Evolutionary conservation across 2,113 vertebrate genomes (phyloP).

Genomic region (Lycocorax pyrrhopterus): DNA sequence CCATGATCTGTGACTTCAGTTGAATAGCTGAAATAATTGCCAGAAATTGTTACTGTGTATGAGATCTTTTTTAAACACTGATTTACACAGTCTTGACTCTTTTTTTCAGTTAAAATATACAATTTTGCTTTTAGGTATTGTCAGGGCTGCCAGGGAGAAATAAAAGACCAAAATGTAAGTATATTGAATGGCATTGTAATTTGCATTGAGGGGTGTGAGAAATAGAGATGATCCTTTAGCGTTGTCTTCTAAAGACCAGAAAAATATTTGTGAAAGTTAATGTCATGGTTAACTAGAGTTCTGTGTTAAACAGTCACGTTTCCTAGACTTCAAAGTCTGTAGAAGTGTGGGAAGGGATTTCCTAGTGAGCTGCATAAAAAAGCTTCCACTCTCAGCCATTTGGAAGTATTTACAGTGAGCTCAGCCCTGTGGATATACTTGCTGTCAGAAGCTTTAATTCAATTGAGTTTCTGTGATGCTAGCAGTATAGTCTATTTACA

Average conservation of each 20-base stretch:
- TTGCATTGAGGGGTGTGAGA: background rate
- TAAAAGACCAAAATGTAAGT: slow-evolving; percentile 92
- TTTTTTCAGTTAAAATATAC: background rate
- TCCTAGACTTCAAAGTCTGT: background rate
- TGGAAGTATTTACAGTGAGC: background rate
- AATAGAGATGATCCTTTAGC: background rate
- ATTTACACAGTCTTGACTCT: background rate
- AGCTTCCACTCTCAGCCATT: background rate
- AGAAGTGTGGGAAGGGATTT: background rate
- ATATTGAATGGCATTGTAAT: background rate
- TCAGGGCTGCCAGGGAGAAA: slow-evolving; percentile 86
- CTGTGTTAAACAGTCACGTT: background rate
- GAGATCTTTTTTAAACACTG: background rate
- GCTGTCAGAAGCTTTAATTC: background rate
- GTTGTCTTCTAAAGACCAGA: background rate
- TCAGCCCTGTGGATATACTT: background rate
- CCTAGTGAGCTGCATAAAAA: background rate
- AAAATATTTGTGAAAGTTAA: background rate
- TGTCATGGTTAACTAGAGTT: background rate
- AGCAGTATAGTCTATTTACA: background rate
- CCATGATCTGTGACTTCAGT: background rate
- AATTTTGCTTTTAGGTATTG: slow-evolving; percentile 82
- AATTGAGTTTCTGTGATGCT: background rate
- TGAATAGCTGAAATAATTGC: background rate
- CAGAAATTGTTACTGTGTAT: background rate